These are phyloP conservation scores for Rhynchopsitta pachyrhyncha DNA, from an alignment of 2,113 vertebrate species.

Conservation along the genomic window DNA sequence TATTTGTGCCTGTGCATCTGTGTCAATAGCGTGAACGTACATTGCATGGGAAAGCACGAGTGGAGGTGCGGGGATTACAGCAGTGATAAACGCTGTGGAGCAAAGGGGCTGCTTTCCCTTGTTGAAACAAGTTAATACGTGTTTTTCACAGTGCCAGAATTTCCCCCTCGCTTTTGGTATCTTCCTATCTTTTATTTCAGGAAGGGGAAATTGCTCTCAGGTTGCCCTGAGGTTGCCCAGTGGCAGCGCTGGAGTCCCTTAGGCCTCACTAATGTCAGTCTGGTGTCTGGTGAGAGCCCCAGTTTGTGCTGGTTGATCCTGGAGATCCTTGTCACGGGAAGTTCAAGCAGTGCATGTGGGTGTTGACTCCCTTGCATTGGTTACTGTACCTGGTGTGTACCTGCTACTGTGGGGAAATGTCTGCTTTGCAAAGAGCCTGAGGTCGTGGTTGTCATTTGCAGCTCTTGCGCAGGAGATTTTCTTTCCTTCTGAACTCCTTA, in stretches of 20 bases:
- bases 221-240: neutral
- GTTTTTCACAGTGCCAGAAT: neutral
- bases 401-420: neutral
- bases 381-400: neutral
- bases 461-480: neutral
- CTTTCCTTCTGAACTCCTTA: too few species aligned
- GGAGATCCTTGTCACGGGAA: accelerated
- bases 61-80: neutral
- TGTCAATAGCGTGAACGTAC: neutral
- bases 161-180: accelerated
- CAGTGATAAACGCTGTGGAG: neutral
- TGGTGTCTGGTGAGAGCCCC: neutral
- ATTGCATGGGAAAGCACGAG: neutral
- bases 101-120: accelerated
- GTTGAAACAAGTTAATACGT: neutral
- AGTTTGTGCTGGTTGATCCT: neutral
- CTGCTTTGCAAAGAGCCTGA: neutral
- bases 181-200: neutral
- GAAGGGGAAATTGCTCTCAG: neutral
- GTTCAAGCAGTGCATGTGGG: accelerated
- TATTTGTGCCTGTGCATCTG: neutral
- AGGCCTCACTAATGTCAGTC: neutral
- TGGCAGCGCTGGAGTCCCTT: neutral
- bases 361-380: neutral
- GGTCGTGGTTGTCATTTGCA: accelerated